These are phyloP conservation scores for Calameuta filiformis DNA, from an alignment of 2,888 invertebrate species.

Conservation along the genomic window DNA sequence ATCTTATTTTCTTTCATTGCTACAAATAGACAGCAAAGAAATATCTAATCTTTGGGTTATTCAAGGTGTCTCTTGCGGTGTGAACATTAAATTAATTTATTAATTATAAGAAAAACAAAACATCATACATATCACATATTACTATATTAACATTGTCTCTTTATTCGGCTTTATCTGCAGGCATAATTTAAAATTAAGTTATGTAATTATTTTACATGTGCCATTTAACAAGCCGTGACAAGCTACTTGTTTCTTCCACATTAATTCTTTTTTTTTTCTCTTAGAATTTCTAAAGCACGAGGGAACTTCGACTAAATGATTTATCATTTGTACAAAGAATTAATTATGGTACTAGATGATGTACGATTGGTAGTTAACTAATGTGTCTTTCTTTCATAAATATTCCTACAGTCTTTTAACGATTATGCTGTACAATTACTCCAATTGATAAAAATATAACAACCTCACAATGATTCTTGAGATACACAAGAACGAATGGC, in stretches of 20 bases:
- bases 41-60: neutral
- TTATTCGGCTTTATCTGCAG: neutral
- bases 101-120: neutral
- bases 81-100: neutral
- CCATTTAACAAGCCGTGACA: neutral
- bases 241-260: neutral
- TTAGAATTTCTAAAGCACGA: neutral
- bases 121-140: neutral
- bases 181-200: neutral
- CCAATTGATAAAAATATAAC: neutral
- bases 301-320: neutral
- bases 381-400: neutral
- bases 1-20: neutral
- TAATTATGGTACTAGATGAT: neutral
- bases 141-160: neutral
- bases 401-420: neutral
- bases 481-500: neutral
- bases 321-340: neutral
- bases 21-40: neutral
- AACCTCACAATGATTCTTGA: neutral
- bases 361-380: neutral
- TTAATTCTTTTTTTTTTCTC: neutral
- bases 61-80: neutral
- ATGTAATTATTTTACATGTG: neutral
- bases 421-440: neutral